Evolutionary conservation across 53 echinoderm and acorn worm genomes (phyloP).

Genomic region (Mesocentrotus franciscanus): DNA sequence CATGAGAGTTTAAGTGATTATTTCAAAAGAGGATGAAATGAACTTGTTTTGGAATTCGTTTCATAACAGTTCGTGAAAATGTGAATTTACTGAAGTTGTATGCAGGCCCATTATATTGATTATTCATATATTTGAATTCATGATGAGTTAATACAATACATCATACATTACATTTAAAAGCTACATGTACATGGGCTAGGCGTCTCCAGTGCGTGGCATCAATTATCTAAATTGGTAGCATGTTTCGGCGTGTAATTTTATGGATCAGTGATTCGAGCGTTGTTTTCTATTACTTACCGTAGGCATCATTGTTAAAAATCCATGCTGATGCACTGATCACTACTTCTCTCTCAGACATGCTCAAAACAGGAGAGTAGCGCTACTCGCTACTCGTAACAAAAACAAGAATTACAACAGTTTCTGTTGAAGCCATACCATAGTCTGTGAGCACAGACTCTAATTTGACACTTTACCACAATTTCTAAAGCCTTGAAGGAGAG

Average conservation of each 20-base stretch:
- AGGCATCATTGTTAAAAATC: neutral
- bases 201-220: neutral
- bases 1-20: neutral
- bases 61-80: neutral
- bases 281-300: neutral
- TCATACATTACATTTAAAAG: neutral
- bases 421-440: neutral
- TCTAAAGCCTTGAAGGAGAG: no score
- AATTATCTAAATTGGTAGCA: constrained; percentile 22
- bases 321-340: neutral
- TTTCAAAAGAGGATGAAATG: neutral
- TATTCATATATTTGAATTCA: neutral
- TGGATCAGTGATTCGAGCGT: constrained; percentile 6
- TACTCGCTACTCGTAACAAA: neutral
- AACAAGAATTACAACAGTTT: neutral
- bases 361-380: neutral
- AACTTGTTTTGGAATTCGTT: no score
- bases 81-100: neutral
- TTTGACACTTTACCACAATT: no score
- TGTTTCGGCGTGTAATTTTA: neutral
- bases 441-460: no score
- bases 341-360: neutral
- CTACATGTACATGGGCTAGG: neutral
- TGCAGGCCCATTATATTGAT: neutral
- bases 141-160: neutral